Evolutionary conservation across 2,113 vertebrate genomes (phyloP), one percentile per base, ranked within the genome.

Genomic region (Salvelinus fontinalis): DNA sequence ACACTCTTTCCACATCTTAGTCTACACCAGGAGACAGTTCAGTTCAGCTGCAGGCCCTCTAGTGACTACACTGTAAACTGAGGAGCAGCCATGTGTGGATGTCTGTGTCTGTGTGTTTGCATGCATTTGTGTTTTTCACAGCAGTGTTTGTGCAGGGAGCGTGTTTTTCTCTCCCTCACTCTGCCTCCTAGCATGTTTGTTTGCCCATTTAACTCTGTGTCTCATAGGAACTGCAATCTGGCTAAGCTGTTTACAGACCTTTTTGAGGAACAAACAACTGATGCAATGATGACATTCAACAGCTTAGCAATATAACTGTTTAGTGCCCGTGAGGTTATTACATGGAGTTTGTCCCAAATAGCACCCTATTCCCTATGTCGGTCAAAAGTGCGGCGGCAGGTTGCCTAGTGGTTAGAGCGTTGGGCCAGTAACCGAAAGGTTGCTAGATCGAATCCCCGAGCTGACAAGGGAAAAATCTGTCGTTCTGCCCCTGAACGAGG

Each of bases 221-320:
- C 48, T 18, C 48, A 8, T 24, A 27, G 49, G 70, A 31, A 20
- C 44, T n/a, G 3, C 22, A 14, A 26, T 74, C 48, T 57, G 22
- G 34, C 73, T 3, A 26, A 20, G 34, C 44, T 75, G 74, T 75
- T 69, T 29, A 69, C 74, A 57, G 48, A 51, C 7, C 11, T 12
- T 69, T 54, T 13, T 14, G 13, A 75, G 12, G 51, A 31, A 69
- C 27, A 69, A 69, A 39, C 74, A 75, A n/a, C 69, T 49, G 48
- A 34, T 29, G 24, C 74, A n/a, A 18, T 68, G 27, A 67, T 68
- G 66, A 59, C 65, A 75, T 69, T 75, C 74, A 67, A 67, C 66
- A 75, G 74, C 66, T 39, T 59, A 27, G 66, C 64, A 12, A 57
- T 5, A 75, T 27, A 39, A 34, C 22, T 20, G 73, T 67, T 31